Conservation (phyloP, 2,797 vertebrate genomes). For the Leuciscus waleckii region DNA sequence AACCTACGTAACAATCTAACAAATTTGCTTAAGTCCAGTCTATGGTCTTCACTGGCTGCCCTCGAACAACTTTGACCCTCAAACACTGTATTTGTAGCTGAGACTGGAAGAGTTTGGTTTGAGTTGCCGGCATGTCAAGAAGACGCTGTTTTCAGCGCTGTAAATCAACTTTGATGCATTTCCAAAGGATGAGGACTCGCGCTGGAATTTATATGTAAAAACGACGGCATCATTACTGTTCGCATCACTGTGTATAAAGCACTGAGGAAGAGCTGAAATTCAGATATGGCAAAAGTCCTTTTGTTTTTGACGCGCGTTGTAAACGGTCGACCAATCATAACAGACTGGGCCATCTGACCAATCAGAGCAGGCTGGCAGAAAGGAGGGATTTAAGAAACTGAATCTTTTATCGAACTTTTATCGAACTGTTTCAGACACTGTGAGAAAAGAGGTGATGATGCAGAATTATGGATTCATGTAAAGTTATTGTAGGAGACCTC, state of each 20-base stretch:
- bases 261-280: not conserved
- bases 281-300: not conserved
- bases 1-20: not conserved
- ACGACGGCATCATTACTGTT: not conserved
- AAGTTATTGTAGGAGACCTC: not conserved
- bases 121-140: not conserved
- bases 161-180: not conserved
- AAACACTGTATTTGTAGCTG: not conserved
- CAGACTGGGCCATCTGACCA: not conserved
- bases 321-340: not conserved
- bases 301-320: not conserved
- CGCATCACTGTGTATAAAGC: not conserved
- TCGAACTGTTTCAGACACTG: not conserved
- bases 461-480: not conserved
- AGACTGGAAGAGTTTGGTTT: not conserved
- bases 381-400: not conserved
- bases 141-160: not conserved
- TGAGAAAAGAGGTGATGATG: not conserved
- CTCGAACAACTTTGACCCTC: not conserved
- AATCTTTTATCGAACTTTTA: not conserved
- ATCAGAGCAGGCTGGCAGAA: not conserved
- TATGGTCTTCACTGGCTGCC: not conserved
- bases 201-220: not conserved
- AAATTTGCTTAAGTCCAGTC: not conserved
- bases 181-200: not conserved